Percentiles rank a stretch among this genome's conserved stretches.
Evolutionary conservation across 2,888 invertebrate species (phyloP).

Genomic region (Tanypteryx hageni): DNA sequence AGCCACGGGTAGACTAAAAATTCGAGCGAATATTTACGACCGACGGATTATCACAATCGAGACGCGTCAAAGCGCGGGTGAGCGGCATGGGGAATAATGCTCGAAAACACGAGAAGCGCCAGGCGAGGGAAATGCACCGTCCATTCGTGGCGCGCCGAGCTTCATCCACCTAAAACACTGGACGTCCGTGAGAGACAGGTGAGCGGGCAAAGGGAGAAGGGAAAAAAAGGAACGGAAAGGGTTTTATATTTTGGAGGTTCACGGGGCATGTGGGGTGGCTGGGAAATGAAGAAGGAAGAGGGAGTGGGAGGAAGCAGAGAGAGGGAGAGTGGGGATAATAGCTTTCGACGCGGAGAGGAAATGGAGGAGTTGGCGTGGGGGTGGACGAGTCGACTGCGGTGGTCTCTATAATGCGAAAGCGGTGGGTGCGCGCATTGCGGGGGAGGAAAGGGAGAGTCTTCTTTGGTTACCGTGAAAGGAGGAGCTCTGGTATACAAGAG

Average conservation of each 20-base stretch:
- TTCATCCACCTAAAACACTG: background rate
- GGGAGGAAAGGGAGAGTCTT: background rate
- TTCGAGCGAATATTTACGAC: no score
- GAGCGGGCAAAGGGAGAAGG: background rate
- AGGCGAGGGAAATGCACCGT: background rate
- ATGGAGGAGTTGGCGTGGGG: background rate
- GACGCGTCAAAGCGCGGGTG: no score
- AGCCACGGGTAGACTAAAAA: no score
- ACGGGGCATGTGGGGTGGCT: background rate
- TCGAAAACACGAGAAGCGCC: no score
- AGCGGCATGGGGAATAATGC: no score
- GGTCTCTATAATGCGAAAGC: background rate
- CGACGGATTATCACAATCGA: no score
- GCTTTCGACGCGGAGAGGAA: no score
- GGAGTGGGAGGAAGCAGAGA: no score
- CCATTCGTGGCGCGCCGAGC: background rate
- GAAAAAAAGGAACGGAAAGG: background rate
- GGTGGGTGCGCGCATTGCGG: background rate
- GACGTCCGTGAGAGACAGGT: background rate
- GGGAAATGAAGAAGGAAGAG: background rate
- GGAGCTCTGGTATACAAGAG: background rate
- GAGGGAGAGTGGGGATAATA: no score
- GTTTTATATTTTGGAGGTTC: no score
- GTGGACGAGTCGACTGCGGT: background rate
- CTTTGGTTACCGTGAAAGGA: constrained; percentile 8